phyloP scores from a whole-genome alignment of 2,113 vertebrate genomes.

The Archilochus colubris region DNA sequence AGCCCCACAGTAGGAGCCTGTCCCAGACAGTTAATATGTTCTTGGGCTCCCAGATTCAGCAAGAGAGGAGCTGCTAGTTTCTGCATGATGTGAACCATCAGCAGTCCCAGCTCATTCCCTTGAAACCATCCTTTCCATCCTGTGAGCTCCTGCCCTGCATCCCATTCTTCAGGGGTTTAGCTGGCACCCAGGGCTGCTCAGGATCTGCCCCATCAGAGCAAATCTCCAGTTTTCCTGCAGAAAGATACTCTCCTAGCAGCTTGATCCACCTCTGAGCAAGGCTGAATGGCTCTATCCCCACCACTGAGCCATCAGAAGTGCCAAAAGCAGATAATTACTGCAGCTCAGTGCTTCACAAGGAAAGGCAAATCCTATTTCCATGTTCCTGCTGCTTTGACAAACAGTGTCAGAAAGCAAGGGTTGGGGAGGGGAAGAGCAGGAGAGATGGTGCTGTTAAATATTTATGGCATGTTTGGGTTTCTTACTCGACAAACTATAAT shows the following conservation, averaged over 20 bases:
- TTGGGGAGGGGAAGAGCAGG: neutral
- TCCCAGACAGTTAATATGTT: too few species aligned
- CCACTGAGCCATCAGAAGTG: conserved; percentile 35
- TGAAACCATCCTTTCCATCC: neutral
- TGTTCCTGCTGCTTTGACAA: conserved; percentile 63
- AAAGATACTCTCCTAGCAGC: neutral
- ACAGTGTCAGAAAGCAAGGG: conserved; percentile 53
- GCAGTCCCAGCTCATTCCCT: neutral
- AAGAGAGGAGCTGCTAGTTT: neutral
- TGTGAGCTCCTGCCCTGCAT: neutral
- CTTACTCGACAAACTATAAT: conserved; percentile 75
- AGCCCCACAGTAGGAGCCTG: neutral
- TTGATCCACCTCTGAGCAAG: neutral
- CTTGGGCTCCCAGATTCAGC: neutral
- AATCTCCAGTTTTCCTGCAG: neutral
- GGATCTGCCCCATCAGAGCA: neutral
- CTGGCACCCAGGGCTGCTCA: neutral
- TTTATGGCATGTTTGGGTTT: conserved; percentile 74
- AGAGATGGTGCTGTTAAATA: conserved; percentile 69
- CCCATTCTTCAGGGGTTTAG: neutral
- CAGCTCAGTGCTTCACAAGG: conserved; percentile 33
- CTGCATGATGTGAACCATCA: neutral
- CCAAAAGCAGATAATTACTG: conserved; percentile 52
- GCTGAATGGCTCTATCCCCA: neutral
- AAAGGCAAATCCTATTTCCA: conserved; percentile 57